Conservation (phyloP, 2,888 invertebrate species). For the Conistra vaccinii region DNA sequence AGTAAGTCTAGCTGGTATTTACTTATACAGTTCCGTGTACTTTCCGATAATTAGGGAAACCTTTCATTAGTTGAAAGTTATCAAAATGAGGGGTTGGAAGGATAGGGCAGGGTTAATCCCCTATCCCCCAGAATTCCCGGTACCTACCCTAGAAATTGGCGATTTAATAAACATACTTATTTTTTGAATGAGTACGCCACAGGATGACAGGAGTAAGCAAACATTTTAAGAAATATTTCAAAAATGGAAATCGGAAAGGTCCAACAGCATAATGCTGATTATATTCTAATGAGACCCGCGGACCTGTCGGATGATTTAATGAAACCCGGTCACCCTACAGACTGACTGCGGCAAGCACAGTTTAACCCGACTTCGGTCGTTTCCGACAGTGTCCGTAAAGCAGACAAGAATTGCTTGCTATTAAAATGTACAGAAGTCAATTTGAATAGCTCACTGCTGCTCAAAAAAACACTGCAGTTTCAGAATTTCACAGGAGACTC, state of each 20-base stretch:
- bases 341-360: neutral
- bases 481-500: neutral
- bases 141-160: neutral
- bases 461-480: no score
- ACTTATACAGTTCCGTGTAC: slow-evolving; percentile 3
- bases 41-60: slow-evolving; percentile 17
- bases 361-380: neutral
- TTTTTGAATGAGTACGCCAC: neutral
- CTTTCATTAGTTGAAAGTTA: slow-evolving; percentile 9
- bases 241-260: neutral
- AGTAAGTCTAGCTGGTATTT: neutral
- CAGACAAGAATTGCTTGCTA: neutral
- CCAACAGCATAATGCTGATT: neutral
- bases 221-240: neutral
- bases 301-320: neutral
- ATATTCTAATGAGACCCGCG: neutral
- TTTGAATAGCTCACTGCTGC: no score
- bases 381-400: neutral
- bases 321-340: neutral
- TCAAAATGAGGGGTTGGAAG: neutral
- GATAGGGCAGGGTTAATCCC: no score
- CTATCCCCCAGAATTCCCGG: neutral
- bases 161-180: no score
- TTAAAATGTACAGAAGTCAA: neutral
- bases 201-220: no score